Conservation (phyloP, 1,140 invertebrate species). For the Metaphire vulgaris region DNA sequence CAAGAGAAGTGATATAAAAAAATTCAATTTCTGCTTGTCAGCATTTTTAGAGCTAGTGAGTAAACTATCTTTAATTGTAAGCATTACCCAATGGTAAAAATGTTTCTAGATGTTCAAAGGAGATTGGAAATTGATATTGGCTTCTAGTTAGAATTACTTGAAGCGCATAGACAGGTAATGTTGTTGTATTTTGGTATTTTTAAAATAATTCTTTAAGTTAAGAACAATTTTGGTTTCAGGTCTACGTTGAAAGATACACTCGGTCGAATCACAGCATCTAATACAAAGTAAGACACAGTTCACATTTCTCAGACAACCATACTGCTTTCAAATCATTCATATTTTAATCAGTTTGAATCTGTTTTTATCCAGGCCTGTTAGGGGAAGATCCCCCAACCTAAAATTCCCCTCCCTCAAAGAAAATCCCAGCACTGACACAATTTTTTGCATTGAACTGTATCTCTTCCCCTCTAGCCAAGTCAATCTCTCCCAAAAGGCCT, state of each 20-base stretch:
- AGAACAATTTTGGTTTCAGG: background rate
- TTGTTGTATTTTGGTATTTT: too few species aligned
- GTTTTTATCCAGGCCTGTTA: background rate
- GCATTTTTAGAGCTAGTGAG: too few species aligned
- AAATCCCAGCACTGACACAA: background rate
- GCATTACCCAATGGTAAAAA: background rate
- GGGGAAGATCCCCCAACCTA: background rate
- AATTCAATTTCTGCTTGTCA: too few species aligned
- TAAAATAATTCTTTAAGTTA: background rate
- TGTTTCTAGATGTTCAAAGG: background rate
- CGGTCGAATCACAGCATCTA: background rate
- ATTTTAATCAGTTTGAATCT: background rate
- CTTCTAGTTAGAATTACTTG: background rate
- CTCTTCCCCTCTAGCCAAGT: too few species aligned
- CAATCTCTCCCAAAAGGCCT: too few species aligned
- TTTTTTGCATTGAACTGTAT: background rate
- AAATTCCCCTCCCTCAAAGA: background rate
- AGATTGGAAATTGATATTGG: background rate
- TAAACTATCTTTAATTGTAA: background rate
- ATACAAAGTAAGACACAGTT: background rate
- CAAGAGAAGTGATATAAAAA: too few species aligned
- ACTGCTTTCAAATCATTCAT: background rate
- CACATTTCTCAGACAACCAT: background rate
- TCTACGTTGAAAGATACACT: background rate
- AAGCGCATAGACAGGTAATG: background rate